phyloP scores from a whole-genome alignment of 1,140 invertebrate genomes.

The Heliconius congener region DNA sequence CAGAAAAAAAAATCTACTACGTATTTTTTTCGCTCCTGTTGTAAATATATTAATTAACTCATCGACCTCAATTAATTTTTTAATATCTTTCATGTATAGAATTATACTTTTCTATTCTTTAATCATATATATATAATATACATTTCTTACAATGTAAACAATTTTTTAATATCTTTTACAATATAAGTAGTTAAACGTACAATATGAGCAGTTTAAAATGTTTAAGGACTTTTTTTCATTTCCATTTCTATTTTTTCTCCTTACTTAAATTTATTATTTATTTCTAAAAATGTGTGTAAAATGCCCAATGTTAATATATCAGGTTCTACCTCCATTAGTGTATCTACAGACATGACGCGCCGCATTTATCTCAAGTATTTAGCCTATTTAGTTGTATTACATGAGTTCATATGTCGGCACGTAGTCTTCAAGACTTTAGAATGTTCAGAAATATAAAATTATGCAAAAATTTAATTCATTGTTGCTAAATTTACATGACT shows the following conservation, averaged over 20 bases:
- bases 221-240: background rate
- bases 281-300: background rate
- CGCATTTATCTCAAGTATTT: conserved; percentile 54
- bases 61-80: too few species aligned
- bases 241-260: background rate
- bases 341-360: conserved; percentile 55
- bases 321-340: conserved; percentile 50
- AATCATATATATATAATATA: too few species aligned
- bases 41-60: too few species aligned
- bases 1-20: too few species aligned
- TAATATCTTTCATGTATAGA: too few species aligned
- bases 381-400: conserved; percentile 47
- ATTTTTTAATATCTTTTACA: too few species aligned
- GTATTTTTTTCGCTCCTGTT: too few species aligned
- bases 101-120: too few species aligned
- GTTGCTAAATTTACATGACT: background rate
- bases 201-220: too few species aligned
- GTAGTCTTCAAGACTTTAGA: conserved; percentile 16
- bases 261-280: background rate
- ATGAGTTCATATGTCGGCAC: conserved; percentile 22
- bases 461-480: background rate
- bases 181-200: too few species aligned
- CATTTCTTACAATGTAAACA: too few species aligned
- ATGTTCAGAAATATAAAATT: background rate
- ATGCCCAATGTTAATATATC: conserved; percentile 27